These are phyloP conservation scores for Corella eumyota DNA, from an alignment of 23 tunicate genomes.

Conservation along the genomic window DNA sequence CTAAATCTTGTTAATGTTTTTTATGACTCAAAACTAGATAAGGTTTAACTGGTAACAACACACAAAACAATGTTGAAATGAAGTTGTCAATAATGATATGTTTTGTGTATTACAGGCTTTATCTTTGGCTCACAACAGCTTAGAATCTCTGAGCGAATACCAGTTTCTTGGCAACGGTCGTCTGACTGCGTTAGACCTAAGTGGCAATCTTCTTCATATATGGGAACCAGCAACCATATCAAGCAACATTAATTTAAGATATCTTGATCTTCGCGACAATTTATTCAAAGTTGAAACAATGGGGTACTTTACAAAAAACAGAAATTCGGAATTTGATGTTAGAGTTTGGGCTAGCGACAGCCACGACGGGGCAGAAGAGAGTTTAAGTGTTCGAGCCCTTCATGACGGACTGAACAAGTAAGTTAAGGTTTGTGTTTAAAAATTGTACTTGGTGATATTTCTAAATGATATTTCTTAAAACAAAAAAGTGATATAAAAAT, in stretches of 20 bases:
- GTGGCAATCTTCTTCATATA: neutral
- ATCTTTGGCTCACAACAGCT: neutral
- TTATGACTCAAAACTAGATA: too few relatives aligned
- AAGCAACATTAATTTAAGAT: conserved; percentile 4
- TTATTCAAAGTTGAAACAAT: neutral
- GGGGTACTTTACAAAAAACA: neutral
- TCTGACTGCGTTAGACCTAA: conserved; percentile 1
- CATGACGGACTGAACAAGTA: neutral
- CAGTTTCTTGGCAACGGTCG: neutral
- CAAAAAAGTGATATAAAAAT: too few relatives aligned
- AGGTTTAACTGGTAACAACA: too few relatives aligned
- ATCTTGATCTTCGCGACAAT: neutral
- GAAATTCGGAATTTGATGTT: neutral
- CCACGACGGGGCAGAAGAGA: neutral
- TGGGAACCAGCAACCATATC: conserved; percentile 4
- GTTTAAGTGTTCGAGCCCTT: neutral
- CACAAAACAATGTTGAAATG: too few relatives aligned
- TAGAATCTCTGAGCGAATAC: neutral
- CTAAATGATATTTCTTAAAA: too few relatives aligned
- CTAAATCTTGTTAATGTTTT: too few relatives aligned
- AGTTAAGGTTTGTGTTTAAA: too few relatives aligned
- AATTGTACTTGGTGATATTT: too few relatives aligned
- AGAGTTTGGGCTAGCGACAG: conserved; percentile 4
- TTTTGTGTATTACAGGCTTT: neutral
- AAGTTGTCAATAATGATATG: too few relatives aligned